Percentiles rank a stretch among this genome's conserved stretches.
Evolutionary conservation across 2,797 vertebrate species (phyloP).

Genomic region (Telmatherina bonti): DNA sequence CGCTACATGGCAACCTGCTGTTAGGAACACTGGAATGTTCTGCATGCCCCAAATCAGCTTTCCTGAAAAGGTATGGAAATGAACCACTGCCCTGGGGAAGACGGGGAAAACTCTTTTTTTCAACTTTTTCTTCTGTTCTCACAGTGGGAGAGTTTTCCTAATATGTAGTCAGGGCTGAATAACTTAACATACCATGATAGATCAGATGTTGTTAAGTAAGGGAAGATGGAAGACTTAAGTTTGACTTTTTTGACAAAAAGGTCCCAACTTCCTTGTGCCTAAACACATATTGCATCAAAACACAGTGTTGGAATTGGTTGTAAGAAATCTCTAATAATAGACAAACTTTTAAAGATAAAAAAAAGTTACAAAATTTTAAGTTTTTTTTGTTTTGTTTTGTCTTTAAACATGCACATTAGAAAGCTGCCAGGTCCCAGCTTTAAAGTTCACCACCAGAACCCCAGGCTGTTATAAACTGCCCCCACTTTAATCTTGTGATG

Average conservation of each 20-base stretch:
- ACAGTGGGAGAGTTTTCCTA: constrained; percentile 14
- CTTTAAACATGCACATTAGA: no score
- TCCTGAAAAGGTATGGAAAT: constrained; percentile 17
- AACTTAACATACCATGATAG: not conserved
- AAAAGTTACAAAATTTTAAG: not conserved
- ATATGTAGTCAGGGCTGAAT: constrained; percentile 6
- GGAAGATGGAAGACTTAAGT: no score
- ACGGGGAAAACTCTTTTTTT: not conserved
- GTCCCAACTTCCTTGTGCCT: not conserved
- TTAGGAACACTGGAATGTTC: constrained; percentile 14
- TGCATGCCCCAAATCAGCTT: constrained; percentile 10
- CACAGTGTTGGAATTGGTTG: not conserved
- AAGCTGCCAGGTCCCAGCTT: no score
- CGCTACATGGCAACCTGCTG: constrained; percentile 21
- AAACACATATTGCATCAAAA: not conserved
- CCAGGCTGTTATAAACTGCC: no score
- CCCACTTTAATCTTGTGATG: no score
- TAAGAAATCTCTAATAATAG: not conserved
- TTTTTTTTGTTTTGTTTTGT: no score
- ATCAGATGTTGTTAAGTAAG: not conserved
- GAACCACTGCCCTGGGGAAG: constrained; percentile 15
- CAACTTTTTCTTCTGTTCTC: constrained; percentile 8
- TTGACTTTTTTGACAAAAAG: not conserved
- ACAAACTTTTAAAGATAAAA: not conserved
- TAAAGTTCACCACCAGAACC: no score